These are phyloP conservation scores for Volucella inflata DNA, from an alignment of 2,888 invertebrate genomes.

Conservation along the genomic window DNA sequence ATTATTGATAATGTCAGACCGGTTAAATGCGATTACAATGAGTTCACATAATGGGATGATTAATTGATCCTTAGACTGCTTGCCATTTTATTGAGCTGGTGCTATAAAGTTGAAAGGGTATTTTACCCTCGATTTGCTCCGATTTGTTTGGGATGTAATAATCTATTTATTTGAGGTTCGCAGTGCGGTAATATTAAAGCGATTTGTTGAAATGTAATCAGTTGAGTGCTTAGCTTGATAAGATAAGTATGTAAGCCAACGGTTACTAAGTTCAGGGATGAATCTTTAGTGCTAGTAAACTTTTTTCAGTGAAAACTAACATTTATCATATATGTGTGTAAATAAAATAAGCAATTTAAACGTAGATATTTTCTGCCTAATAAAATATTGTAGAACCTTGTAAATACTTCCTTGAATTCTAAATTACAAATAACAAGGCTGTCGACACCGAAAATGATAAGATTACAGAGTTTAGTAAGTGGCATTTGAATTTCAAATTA, in stretches of 20 bases:
- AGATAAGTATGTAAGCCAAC: not conserved
- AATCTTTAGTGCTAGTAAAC: not conserved
- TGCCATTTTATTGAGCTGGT: slow-evolving; percentile 9
- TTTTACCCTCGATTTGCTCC: no score
- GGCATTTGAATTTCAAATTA: no score
- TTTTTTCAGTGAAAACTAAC: not conserved
- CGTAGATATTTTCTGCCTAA: no score
- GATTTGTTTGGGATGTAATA: not conserved
- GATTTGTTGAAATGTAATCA: not conserved
- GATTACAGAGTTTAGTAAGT: no score
- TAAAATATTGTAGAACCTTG: no score
- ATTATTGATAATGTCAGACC: not conserved
- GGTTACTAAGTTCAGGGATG: not conserved
- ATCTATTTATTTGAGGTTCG: no score
- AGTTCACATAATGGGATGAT: not conserved
- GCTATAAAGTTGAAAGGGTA: not conserved
- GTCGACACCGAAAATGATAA: no score
- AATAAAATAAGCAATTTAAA: no score
- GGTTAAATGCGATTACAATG: not conserved
- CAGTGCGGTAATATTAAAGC: no score
- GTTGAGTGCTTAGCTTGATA: not conserved
- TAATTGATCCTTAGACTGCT: slow-evolving; percentile 32
- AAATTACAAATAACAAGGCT: no score
- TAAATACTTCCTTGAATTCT: no score
- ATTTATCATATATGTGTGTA: no score